Evolutionary conservation across 2,113 vertebrate species (phyloP).

Genomic region (Sinocyclocheilus anophthalmus): DNA sequence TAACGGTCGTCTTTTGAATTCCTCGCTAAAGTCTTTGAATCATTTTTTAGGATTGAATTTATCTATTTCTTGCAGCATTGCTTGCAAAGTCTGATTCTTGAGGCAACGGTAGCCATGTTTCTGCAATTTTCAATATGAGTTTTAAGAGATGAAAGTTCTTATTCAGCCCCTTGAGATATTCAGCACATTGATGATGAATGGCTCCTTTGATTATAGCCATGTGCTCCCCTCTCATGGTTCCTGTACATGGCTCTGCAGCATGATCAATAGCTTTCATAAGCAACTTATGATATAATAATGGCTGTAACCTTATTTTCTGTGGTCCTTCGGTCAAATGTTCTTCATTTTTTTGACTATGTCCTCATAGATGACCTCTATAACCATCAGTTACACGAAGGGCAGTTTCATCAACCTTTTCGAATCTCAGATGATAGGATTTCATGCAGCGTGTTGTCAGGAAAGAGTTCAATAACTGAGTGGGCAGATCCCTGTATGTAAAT

Average conservation of each 20-base stretch:
- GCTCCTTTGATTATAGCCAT: not conserved
- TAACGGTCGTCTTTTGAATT: not conserved
- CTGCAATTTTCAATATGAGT: constrained; percentile 29
- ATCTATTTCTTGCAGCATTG: not conserved
- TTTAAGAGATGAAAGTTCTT: constrained; percentile 32
- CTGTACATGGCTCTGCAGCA: not conserved
- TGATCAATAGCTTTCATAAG: constrained; percentile 32
- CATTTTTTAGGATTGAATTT: not conserved
- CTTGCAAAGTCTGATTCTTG: not conserved
- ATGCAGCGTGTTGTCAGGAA: not conserved
- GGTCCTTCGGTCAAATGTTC: not conserved
- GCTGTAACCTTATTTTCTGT: constrained; percentile 13
- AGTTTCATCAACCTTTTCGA: not conserved
- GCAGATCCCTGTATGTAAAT: not conserved
- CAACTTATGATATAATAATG: constrained; percentile 6
- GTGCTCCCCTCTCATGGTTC: not conserved
- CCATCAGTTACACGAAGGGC: not conserved
- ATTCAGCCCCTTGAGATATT: constrained; percentile 18
- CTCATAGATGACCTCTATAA: constrained; percentile 1
- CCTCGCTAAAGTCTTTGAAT: not conserved
- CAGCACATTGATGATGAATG: constrained; percentile 16
- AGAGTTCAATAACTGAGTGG: not conserved
- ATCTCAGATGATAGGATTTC: not conserved
- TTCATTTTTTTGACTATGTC: not conserved
- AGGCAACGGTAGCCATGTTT: constrained; percentile 8